Base-by-base conservation (phyloP, 2,888 invertebrate species). In the Polyommatus icarus region DNA sequence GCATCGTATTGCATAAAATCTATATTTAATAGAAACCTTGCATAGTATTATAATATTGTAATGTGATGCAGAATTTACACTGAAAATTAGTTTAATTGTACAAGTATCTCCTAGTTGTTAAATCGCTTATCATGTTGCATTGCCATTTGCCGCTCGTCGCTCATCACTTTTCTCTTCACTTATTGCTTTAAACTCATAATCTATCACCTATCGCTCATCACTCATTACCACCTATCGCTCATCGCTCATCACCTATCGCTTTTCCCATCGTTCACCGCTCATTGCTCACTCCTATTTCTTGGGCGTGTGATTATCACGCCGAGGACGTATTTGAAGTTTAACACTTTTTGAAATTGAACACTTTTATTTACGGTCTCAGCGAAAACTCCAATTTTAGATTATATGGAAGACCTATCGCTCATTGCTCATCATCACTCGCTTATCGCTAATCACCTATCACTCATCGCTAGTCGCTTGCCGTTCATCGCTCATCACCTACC, bases 251-350 rank as follows among this genome's bases (percentile, higher is more conserved):
- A n/a, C n/a, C n/a, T n/a, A n/a, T n/a, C n/a, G n/a, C n/a, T n/a
- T n/a, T n/a, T n/a, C n/a, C n/a, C n/a, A n/a, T n/a, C n/a, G n/a
- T n/a, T n/a, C n/a, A n/a, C n/a, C n/a, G n/a, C n/a, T n/a, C n/a
- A n/a, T n/a, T n/a, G 57, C 57, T 20, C 57, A 59, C n/a, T n/a
- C 18, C 18, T 54, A 54, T 54, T 18, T 18, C n/a, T 61, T 0
- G 24, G 10, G 10, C 10, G 40, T 10, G 10, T 40, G 10, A 10
- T 40, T 40, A 10, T 40, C 40, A 8, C 40, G 40, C 40, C 71
- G 46, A 71, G n/a, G 46, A 85, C 87, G 86, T 86, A 89, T 89
- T 89, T n/a, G n/a, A n/a, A n/a, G 88, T 89, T 86, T 83, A 85
- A n/a, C n/a, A n/a, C n/a, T n/a, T n/a, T n/a, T n/a, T n/a, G n/a